Base-by-base conservation (phyloP, 1,140 invertebrate species). In the Zaprionus ghesquierei region DNA sequence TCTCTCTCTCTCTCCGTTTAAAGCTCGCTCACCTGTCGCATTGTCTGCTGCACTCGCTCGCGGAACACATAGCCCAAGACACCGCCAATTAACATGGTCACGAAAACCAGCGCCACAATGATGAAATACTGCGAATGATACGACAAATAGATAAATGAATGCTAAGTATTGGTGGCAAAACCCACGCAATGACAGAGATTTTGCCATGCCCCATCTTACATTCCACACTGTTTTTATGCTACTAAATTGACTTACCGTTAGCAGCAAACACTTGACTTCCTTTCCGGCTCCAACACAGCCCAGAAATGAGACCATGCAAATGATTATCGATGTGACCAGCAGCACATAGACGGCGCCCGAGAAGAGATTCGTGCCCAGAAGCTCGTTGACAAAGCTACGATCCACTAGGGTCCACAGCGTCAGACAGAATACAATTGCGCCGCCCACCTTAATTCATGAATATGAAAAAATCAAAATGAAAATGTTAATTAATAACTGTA, bases 61-160 rank as follows among this genome's bases (percentile, higher is more conserved):
- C 96, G 94, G 92, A 98, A 98, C 31, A 98, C 96, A 85, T 97
- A 98, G 23, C 96, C 96, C 35, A 98, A 93, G 58, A 98, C 96
- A 15, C 97, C 97, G 20, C 97, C 97, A 75, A 98, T 95, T 68
- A 98, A 92, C 94, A 98, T 96, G 56, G 95, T 96, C 59, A 98
- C 95, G 91, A 98, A 97, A 59, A 98, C 94, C 64, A 97, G 93
- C 77, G 98, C 95, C 23, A 98, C 93, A 15, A 97, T 93, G 78
- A 98, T 96, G 92, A 97, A 97, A 92, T 98, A 98, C 96, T 98
- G 93, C 23, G 95, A 35, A 66, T 18, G 15, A 44, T 35, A 55
- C 94, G 91, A n/a, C 38, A 77, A 51, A 60, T 49, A 63, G 31
- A 81, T 80, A 79, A 51, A 60, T 38, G 51, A 25, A 84, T 80